Evolutionary conservation across 2,113 vertebrate species (phyloP).

Genomic region (Nanorana parkeri): DNA sequence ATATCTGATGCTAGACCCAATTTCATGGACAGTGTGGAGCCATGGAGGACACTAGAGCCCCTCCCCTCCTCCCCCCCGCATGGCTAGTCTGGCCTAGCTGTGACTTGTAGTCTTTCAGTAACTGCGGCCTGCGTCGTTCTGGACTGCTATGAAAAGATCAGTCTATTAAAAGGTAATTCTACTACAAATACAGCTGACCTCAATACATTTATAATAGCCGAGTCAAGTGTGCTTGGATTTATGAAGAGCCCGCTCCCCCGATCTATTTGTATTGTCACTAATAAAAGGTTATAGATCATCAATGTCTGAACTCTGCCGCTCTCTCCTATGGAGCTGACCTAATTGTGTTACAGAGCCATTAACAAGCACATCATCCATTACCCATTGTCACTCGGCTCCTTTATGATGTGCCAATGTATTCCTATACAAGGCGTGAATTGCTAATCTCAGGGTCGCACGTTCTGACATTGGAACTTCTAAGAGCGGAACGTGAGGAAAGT

Average conservation of each 20-base stretch:
- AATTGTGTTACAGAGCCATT: background rate
- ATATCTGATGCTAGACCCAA: no score
- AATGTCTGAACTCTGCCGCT: background rate
- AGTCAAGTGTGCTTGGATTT: background rate
- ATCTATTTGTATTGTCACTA: background rate
- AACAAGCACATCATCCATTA: background rate
- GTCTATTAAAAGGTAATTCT: slow-evolving; percentile 6
- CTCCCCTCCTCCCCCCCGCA: no score
- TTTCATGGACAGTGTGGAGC: no score
- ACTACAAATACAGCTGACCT: slow-evolving; percentile 5
- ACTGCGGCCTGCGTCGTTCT: no score
- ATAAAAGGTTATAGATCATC: background rate
- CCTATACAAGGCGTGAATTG: background rate
- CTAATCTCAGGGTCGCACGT: background rate
- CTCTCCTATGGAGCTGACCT: background rate
- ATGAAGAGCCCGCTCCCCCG: background rate
- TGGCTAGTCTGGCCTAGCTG: no score
- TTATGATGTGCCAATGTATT: background rate
- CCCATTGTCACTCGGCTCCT: background rate
- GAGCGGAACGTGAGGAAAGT: no score
- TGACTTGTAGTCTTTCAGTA: no score
- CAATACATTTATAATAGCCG: slow-evolving; percentile 4
- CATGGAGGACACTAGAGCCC: no score
- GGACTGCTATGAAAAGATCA: background rate
- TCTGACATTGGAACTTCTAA: background rate